Percentiles rank a stretch among this genome's conserved stretches.
Evolutionary conservation across 2,113 vertebrate genomes (phyloP).

Genomic region (Vulpes vulpes): DNA sequence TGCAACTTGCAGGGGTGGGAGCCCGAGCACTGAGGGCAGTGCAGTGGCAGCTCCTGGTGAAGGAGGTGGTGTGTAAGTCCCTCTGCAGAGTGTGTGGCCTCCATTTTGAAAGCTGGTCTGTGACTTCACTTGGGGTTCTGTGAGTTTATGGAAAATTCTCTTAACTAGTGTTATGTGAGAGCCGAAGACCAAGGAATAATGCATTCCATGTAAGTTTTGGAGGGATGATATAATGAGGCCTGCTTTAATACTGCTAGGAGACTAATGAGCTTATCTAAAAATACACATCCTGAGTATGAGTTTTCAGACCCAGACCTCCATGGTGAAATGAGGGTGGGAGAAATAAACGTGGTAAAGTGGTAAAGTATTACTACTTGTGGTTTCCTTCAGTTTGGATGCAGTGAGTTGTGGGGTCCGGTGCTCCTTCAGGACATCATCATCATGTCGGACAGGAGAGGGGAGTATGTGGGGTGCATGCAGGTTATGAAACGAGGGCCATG

Average conservation of each 20-base stretch:
- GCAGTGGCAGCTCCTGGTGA: background rate
- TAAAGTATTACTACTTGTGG: background rate
- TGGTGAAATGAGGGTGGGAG: background rate
- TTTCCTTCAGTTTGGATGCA: background rate
- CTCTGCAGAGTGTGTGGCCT: background rate
- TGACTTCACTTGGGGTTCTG: background rate
- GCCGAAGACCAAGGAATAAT: background rate
- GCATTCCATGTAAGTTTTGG: rapidly evolving
- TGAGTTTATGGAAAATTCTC: background rate
- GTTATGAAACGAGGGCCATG: background rate
- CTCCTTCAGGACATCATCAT: too few relatives aligned
- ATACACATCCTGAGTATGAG: background rate
- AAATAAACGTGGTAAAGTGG: background rate
- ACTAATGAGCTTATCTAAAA: background rate
- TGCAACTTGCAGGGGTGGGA: background rate
- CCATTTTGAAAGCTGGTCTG: background rate
- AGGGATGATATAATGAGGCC: background rate
- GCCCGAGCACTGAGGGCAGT: background rate
- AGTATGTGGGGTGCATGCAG: rapidly evolving
- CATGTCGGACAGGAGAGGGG: background rate
- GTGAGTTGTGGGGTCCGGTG: background rate
- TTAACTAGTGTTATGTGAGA: background rate
- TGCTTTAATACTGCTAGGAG: background rate
- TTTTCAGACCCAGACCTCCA: background rate
- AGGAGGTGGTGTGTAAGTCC: too few relatives aligned